Conservation (phyloP, 2,113 vertebrate genomes). For the Rissa tridactyla region DNA sequence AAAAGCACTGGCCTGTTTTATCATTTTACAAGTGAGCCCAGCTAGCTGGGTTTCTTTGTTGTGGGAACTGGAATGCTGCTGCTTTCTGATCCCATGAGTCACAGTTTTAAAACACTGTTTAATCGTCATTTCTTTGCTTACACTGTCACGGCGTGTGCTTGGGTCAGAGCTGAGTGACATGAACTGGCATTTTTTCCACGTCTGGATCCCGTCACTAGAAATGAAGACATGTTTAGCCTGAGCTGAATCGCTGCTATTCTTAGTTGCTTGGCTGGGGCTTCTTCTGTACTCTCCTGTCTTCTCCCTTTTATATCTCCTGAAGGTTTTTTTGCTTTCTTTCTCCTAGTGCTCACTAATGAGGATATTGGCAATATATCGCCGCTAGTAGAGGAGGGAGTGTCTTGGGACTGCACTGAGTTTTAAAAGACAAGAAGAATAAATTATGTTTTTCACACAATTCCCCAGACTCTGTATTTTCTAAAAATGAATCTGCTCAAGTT, state of each 20-base stretch:
- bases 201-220: slow-evolving; percentile 6
- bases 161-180: neutral
- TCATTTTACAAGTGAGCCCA: neutral
- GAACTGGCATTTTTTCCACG: neutral
- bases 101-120: neutral
- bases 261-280: neutral
- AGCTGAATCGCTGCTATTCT: neutral
- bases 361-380: neutral
- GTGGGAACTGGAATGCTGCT: neutral
- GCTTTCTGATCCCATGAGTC: neutral
- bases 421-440: neutral
- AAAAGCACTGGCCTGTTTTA: neutral
- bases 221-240: slow-evolving; percentile 30
- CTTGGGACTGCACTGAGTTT: neutral
- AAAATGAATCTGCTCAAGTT: neutral
- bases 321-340: neutral
- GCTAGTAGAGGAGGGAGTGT: neutral
- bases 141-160: neutral
- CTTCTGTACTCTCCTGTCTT: neutral
- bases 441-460: neutral
- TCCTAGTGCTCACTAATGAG: neutral
- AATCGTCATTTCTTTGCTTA: neutral
- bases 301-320: neutral
- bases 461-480: neutral
- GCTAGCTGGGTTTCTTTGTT: neutral